Evolutionary conservation across 2,797 vertebrate species (phyloP).

Genomic region (Limnodromus scolopaceus): DNA sequence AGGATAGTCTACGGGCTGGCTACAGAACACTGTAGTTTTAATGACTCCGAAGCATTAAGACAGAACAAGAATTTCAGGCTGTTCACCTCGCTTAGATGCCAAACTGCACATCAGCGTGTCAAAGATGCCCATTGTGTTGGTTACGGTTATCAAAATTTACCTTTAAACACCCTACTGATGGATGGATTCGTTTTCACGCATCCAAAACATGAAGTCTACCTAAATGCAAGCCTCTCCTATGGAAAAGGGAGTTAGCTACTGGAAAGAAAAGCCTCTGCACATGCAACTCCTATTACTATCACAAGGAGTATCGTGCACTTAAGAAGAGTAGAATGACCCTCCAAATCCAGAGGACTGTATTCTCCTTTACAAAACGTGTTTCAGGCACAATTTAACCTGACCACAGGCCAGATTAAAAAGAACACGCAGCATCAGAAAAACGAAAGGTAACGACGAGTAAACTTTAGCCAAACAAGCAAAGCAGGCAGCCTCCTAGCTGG

Average conservation of each 20-base stretch:
- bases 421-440: constrained; percentile 7
- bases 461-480: constrained; percentile 15
- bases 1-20: neutral
- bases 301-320: constrained; percentile 38
- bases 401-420: neutral
- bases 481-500: neutral
- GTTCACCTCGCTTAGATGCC: neutral
- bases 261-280: constrained; percentile 52
- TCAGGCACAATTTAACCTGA: constrained; percentile 35
- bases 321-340: neutral
- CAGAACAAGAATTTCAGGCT: constrained; percentile 17
- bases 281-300: constrained; percentile 54
- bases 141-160: neutral
- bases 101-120: neutral
- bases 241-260: constrained; percentile 39
- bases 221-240: constrained; percentile 53
- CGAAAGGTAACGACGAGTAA: neutral
- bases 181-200: constrained; percentile 33
- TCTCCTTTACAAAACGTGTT: neutral
- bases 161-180: constrained; percentile 8
- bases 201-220: constrained; percentile 3
- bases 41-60: neutral
- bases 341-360: constrained; percentile 18
- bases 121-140: neutral
- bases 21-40: neutral